Evolutionary conservation across 1,140 invertebrate species (phyloP).

Genomic region (Dendroctonus ponderosae): DNA sequence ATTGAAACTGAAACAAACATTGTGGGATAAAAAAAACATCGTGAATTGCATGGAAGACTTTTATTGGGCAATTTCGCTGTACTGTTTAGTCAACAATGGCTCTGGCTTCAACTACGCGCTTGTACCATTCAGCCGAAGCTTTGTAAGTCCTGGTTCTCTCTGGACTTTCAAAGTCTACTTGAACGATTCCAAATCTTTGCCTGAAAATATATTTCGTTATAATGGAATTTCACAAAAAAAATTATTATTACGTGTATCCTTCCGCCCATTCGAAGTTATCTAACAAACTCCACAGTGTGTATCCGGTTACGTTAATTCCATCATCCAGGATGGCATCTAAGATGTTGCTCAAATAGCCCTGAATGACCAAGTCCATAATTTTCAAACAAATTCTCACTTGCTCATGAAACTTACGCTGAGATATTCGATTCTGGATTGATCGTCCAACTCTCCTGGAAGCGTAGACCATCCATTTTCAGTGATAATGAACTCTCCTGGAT

Average conservation of each 20-base stretch:
- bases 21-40: too few relatives aligned
- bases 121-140: slow-evolving; percentile 38
- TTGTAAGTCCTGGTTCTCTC: slow-evolving; percentile 46
- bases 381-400: slow-evolving; percentile 35
- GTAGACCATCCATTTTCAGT: slow-evolving; percentile 67
- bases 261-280: slow-evolving; percentile 66
- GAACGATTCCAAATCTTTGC: slow-evolving; percentile 35
- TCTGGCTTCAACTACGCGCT: slow-evolving; percentile 26
- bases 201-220: neutral
- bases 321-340: slow-evolving; percentile 46
- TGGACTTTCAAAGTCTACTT: slow-evolving; percentile 43
- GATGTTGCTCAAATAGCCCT: slow-evolving; percentile 21
- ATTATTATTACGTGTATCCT: slow-evolving; percentile 48
- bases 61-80: too few relatives aligned
- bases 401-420: slow-evolving; percentile 49
- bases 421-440: slow-evolving; percentile 36
- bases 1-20: too few relatives aligned
- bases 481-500: slow-evolving; percentile 61
- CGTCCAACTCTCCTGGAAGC: slow-evolving; percentile 35
- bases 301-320: slow-evolving; percentile 52
- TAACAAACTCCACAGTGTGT: slow-evolving; percentile 63
- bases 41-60: too few relatives aligned
- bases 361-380: neutral
- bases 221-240: neutral
- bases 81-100: slow-evolving; percentile 20